These are phyloP conservation scores for Drosophila tsacasi DNA, from an alignment of 1,140 invertebrate species.

Conservation along the genomic window DNA sequence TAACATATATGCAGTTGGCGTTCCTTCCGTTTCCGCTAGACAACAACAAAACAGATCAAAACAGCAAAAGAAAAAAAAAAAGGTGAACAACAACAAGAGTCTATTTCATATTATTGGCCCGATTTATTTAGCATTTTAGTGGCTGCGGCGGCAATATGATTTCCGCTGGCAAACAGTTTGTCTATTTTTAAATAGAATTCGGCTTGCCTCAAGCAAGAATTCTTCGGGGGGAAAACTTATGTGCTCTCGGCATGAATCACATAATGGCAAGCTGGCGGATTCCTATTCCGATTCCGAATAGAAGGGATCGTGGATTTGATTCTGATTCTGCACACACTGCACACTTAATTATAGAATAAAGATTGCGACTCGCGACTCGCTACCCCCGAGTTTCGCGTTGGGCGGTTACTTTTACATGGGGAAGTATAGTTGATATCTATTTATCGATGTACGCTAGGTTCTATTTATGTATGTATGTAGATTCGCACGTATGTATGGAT, in stretches of 20 bases:
- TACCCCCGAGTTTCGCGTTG: constrained; percentile 20
- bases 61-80: no score
- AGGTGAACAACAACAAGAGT: constrained; percentile 4
- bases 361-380: neutral
- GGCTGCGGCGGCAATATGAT: constrained; percentile 63
- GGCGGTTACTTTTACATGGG: constrained; percentile 23
- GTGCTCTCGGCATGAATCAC: constrained; percentile 52
- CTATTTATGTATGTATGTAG: constrained; percentile 48
- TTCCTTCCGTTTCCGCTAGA: constrained; percentile 72
- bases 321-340: constrained; percentile 25
- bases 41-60: constrained; percentile 9
- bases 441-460: constrained; percentile 45
- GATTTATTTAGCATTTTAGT: constrained; percentile 55
- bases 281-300: constrained; percentile 26
- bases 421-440: constrained; percentile 34
- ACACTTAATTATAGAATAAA: constrained; percentile 18
- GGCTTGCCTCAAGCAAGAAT: constrained; percentile 51
- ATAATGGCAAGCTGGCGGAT: constrained; percentile 50
- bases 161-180: constrained; percentile 61
- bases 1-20: constrained; percentile 43
- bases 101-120: constrained; percentile 52
- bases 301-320: constrained; percentile 24
- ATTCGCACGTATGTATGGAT: constrained; percentile 61
- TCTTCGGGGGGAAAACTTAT: constrained; percentile 42
- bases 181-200: constrained; percentile 78